Evolutionary conservation across 1,140 invertebrate genomes (phyloP), one percentile per base, ranked within the genome.

Genomic region (Pantala flavescens): DNA sequence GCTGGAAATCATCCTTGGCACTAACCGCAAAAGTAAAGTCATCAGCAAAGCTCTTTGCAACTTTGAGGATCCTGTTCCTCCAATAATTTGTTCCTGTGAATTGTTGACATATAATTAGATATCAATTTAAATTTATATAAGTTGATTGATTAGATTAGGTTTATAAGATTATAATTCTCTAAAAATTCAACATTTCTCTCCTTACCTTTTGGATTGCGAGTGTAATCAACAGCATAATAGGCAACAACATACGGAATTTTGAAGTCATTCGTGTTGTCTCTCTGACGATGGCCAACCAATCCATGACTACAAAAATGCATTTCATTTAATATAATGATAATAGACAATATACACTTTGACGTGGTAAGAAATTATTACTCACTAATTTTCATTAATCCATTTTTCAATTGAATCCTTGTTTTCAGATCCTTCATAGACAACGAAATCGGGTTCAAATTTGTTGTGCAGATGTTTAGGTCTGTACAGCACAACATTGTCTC

Each of bases 1-100:
- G 90, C 77, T 94, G 91, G 87, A 97, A 98, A 77, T 97, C 93
- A 79, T 96, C 92, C 80, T 94, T 95, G 80, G 93, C 90, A 80
- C 94, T 91, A 75, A 99, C 87, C 5, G 95, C 96, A 85, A 98
- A 99, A 74, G 85, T 91, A 10, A 94, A 87, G 72, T 91, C 88
- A 7, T 88, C 87, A 70, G 87, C 86, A 82, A 91, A 91, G 74
- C 94, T 90, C 81, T 97, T 92, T 75, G 95, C 97, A 70, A 98
- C 95, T 86, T 98, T 98, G 75, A 98, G 85, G 42, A 98, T 89
- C 77, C 96, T 89, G 85, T 99, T 99, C 79, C 98, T 91, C 96
- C 97, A 99, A 85, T 99, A 99, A 84, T 99, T 99, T n/a, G 97
- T 99, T 63, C 96, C 93, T 84, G 72, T 23, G 70, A 73, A 71